Conservation (phyloP, 2,797 vertebrate species). For the Sebastolobus altivelis region DNA sequence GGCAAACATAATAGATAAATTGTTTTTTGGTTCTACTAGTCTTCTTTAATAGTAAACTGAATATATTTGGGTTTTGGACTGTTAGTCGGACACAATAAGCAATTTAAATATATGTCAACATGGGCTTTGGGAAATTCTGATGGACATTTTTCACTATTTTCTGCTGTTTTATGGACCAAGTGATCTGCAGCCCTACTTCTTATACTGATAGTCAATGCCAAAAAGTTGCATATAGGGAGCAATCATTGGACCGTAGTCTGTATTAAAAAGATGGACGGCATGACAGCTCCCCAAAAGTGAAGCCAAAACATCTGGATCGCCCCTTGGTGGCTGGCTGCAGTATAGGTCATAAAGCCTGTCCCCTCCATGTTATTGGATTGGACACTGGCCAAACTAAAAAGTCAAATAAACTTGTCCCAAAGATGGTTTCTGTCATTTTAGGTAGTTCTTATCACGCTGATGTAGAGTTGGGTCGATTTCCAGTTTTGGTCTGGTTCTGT, state of each 20-base stretch:
- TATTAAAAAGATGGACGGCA: no score
- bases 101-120: not conserved
- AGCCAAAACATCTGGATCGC: no score
- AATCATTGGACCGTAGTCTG: not conserved
- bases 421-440: no score
- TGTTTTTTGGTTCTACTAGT: not conserved
- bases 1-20: not conserved
- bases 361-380: no score
- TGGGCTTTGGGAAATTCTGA: not conserved
- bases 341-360: no score
- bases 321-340: no score
- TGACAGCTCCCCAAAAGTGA: no score
- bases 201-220: conserved; percentile 15
- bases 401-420: no score
- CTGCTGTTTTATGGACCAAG: not conserved
- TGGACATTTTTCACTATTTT: not conserved
- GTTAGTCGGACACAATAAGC: not conserved
- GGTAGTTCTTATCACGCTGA: no score
- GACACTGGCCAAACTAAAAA: no score
- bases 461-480: no score
- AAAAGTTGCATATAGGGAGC: conserved; percentile 11
- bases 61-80: not conserved
- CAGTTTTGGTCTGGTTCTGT: no score
- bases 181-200: not conserved
- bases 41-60: not conserved